These are phyloP conservation scores for Lycophotia porphyrea DNA, from an alignment of 2,888 invertebrate species.

Conservation along the genomic window DNA sequence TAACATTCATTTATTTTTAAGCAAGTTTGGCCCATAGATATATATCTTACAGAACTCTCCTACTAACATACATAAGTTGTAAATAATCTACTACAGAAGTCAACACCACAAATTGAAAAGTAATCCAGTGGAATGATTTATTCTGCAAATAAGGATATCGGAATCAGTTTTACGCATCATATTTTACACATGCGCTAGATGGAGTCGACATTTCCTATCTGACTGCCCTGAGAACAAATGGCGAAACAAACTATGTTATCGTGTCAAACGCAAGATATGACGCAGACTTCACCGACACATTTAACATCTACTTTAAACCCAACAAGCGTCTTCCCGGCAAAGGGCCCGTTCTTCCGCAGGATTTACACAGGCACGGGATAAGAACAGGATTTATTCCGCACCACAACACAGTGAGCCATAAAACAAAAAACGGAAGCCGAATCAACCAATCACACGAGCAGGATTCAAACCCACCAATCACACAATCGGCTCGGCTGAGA, in stretches of 20 bases:
- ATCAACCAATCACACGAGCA: conserved; percentile 48
- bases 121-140: not conserved
- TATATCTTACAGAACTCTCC: not conserved
- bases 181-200: not conserved
- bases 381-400: conserved; percentile 53
- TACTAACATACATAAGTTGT: too few relatives aligned
- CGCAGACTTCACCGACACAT: not conserved
- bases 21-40: not conserved
- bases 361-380: conserved; percentile 50
- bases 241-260: not conserved
- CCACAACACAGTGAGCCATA: conserved; percentile 52
- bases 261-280: not conserved
- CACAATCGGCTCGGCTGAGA: conserved; percentile 55
- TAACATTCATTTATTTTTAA: not conserved
- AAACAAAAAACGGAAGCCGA: conserved; percentile 60
- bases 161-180: not conserved
- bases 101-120: not conserved
- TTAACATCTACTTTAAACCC: conserved; percentile 34
- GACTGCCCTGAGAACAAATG: not conserved
- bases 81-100: not conserved
- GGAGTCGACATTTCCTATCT: not conserved
- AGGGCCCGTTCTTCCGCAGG: conserved; percentile 28
- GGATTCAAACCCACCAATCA: conserved; percentile 59
- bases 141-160: not conserved
- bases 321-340: conserved; percentile 33